Evolutionary conservation across 2,888 invertebrate species (phyloP).

Genomic region (Lamellibrachia columna): DNA sequence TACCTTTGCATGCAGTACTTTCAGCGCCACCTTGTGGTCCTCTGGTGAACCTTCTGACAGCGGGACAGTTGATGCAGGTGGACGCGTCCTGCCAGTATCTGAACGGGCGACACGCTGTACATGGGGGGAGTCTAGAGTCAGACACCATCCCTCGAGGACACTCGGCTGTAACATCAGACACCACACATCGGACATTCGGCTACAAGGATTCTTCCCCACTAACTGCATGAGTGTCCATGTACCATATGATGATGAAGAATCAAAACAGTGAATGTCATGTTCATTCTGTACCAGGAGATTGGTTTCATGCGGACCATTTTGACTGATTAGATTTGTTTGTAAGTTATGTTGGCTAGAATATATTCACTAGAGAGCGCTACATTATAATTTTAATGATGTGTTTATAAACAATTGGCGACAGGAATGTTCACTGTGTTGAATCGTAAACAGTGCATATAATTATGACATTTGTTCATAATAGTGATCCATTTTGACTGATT

Average conservation of each 20-base stretch:
- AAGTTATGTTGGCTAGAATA: too few relatives aligned
- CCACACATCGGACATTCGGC: neutral
- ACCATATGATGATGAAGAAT: neutral
- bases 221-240: neutral
- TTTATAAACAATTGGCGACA: too few relatives aligned
- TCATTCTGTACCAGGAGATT: too few relatives aligned
- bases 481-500: too few relatives aligned
- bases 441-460: too few relatives aligned
- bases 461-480: too few relatives aligned
- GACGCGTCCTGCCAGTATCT: neutral
- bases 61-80: neutral
- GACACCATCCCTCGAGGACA: neutral
- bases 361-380: too few relatives aligned
- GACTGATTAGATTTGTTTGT: too few relatives aligned
- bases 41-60: neutral
- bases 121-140: neutral
- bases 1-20: neutral
- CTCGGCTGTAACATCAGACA: neutral
- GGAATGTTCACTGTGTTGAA: too few relatives aligned
- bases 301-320: too few relatives aligned
- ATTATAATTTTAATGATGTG: too few relatives aligned
- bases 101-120: neutral
- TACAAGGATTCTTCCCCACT: neutral
- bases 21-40: slow-evolving; percentile 1
- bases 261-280: neutral